Evolutionary conservation across 2,888 invertebrate species (phyloP), one percentile per base, ranked within the genome.

Genomic region (Hartigia nigra): DNA sequence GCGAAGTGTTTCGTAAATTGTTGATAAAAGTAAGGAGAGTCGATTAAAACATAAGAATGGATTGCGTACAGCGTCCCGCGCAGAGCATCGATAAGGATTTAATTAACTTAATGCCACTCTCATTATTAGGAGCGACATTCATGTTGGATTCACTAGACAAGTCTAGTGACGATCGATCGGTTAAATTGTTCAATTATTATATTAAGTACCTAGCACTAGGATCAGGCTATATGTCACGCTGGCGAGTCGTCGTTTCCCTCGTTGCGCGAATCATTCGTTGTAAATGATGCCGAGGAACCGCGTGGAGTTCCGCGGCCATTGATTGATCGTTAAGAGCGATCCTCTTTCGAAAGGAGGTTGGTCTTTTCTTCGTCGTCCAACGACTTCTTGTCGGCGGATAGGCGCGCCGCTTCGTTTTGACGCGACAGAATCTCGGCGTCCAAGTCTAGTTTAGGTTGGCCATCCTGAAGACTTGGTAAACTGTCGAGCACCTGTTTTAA

Each of bases 311-410:
- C 81, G 79, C 89, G 89, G 87, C 89, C 85, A 55, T 88, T 89
- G 83, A 85, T 85, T 80, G 87, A 86, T 82, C 87, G 91, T 91
- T 91, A 91, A 90, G 91, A 90, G 76, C 85, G 86, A 76, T 88
- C 87, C 79, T 87, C 86, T 75, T 85, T 87, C 12, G 87, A 78
- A 79, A 91, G 84, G 77, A 90, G 86, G 83, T 88, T 90, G 77
- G 88, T 86, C 79, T 84, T 87, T 78, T 91, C 91, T 12, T 85
- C 85, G 14, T 90, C 89, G 14, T 86, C 87, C 4, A 82, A 75
- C 37, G 83, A 81, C 39, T 84, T 88, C 69, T 85, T 87, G 9
- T 77, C 78, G 9, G 87, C 82, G 74, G 88, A 82, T 11, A 87
- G 81, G 74, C 84, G 83, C 12, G 85, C 84, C 4, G 86, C 86